Evolutionary conservation across 2,888 invertebrate genomes (phyloP), one percentile per base, ranked within the genome.

Genomic region (Tenthredo livida): DNA sequence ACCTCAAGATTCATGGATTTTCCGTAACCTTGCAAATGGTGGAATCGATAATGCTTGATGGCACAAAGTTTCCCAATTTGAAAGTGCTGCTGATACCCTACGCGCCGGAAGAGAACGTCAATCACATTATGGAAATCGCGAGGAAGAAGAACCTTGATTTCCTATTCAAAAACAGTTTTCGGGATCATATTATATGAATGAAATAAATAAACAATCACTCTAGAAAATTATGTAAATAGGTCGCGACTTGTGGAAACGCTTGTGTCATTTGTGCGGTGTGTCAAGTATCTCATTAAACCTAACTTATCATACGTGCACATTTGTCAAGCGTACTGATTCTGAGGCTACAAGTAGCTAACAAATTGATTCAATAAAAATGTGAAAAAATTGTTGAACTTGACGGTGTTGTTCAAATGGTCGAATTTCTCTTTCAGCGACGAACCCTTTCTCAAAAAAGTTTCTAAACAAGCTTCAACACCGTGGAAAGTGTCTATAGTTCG

Each of bases 131-230:
- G 58, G 9, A 61, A 40, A 61, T 80, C 37, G 80, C 80, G n/a
- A 80, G 50, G 29, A 21, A 37, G 2, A 80, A 21, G 10, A 80
- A 80, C 17, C 80, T 80, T 25, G 80, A 61, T 40, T 80, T 80
- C 21, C 5, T 40, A 21, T 61, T 61, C 33, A 80, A 40, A 77
- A 77, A 77, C 33, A 77, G 17, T 29, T 54, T 50, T n/a, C 29
- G 50, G 77, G 25, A 77, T 9, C 33, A 54, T 37, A 1, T 43
- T 29, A 54, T 33, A 33, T 17, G 29, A 47, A 15, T 15, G 54
- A 54, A 17, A n/a, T n/a, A n/a, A n/a, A n/a, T n/a, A n/a, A n/a
- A 50, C 7, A 17, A 40, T 43, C 15, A 33, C 7, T 12, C 21
- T 43, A 43, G 12, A 43, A 40, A 73, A 73, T 43, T n/a, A 73